These are phyloP conservation scores for Ostrea edulis DNA, from an alignment of 1,140 invertebrate species.

Conservation along the genomic window DNA sequence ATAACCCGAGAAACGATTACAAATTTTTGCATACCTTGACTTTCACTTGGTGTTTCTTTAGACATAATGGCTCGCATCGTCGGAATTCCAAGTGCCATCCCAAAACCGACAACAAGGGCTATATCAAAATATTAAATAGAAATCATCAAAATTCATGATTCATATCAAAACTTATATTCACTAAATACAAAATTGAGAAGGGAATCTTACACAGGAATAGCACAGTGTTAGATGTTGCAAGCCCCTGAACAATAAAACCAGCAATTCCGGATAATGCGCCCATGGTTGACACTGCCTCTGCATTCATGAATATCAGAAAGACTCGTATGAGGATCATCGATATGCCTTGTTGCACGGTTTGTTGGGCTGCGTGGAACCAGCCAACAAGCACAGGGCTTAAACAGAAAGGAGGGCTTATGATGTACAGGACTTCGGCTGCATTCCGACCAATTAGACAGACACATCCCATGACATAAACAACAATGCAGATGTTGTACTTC, in stretches of 20 bases:
- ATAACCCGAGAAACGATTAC: too few relatives aligned
- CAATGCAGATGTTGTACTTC: conserved; percentile 4
- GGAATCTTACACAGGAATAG: neutral
- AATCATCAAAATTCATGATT: neutral
- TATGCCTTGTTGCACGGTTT: neutral
- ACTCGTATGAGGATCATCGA: conserved; percentile 8
- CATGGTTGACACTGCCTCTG: neutral
- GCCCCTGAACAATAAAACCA: neutral
- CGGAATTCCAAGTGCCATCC: neutral
- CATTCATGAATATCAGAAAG: neutral
- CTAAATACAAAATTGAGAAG: neutral
- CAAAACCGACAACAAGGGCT: neutral
- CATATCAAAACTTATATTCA: neutral
- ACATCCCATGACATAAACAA: neutral
- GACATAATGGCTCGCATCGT: neutral
- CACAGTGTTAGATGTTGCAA: neutral
- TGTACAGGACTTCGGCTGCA: neutral
- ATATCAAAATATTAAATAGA: neutral
- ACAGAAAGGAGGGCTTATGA: conserved; percentile 1
- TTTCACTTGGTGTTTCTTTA: neutral
- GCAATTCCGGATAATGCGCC: neutral
- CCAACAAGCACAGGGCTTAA: neutral
- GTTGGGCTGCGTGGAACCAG: neutral
- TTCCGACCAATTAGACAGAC: neutral
- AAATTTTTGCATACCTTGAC: neutral